Conservation (phyloP, 2,113 vertebrate species). For the Phodopus roborovskii region DNA sequence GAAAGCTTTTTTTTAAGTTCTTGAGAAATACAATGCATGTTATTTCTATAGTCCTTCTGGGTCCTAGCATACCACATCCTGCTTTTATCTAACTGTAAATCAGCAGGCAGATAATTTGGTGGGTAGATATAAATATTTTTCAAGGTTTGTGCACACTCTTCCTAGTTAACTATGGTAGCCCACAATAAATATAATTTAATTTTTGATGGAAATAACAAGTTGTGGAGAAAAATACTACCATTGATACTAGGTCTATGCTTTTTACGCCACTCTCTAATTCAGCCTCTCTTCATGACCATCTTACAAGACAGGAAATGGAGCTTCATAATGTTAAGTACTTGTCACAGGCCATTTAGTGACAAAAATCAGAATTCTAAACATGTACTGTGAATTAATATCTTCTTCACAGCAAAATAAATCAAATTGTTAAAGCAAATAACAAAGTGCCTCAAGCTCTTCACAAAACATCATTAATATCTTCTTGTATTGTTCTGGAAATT, state of each 20-base stretch:
- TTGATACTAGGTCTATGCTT: not conserved
- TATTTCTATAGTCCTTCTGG: not conserved
- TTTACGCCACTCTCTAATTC: not conserved
- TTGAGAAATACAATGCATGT: not conserved
- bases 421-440: not conserved
- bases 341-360: not conserved
- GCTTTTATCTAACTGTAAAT: not conserved
- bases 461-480: not conserved
- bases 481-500: not conserved
- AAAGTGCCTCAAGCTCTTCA: not conserved
- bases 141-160: not conserved
- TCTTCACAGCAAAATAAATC: not conserved
- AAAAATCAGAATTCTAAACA: conserved; percentile 19
- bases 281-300: not conserved
- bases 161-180: not conserved
- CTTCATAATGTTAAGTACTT: not conserved
- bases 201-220: not conserved
- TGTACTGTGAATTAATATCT: not conserved
- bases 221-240: not conserved
- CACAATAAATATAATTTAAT: not conserved
- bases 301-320: not conserved
- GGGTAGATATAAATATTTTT: not conserved
- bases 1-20: not conserved
- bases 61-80: not conserved
- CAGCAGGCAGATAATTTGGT: not conserved